Evolutionary conservation across 1,140 invertebrate species (phyloP).

Genomic region (Sweltsa coloradensis): DNA sequence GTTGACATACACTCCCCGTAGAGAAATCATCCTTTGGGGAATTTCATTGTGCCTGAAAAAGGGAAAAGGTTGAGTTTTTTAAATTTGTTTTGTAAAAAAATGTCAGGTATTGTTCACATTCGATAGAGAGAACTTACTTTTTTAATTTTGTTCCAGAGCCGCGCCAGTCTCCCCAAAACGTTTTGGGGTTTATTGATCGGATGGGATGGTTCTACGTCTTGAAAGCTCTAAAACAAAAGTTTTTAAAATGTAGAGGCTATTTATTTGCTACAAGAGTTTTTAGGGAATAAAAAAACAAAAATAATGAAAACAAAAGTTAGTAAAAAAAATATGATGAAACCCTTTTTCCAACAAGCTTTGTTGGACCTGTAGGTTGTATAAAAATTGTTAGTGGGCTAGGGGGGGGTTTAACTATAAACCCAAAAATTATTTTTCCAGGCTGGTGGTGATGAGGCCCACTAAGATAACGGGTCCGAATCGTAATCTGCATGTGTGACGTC

Average conservation of each 20-base stretch:
- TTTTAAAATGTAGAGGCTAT: constrained; percentile 95
- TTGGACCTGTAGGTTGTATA: too few species aligned
- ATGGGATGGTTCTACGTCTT: constrained; percentile 79
- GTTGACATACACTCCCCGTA: constrained; percentile 67
- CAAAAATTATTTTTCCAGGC: constrained; percentile 40
- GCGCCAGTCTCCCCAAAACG: constrained; percentile 87
- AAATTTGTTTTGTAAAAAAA: neutral
- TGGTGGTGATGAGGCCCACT: constrained; percentile 75
- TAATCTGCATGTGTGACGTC: constrained; percentile 98
- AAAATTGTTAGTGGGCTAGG: too few species aligned
- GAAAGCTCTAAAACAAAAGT: constrained; percentile 95
- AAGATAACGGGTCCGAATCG: constrained; percentile 95
- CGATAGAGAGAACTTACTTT: too few species aligned
- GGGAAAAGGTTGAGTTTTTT: constrained; percentile 40
- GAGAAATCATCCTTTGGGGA: constrained; percentile 63
- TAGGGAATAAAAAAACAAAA: constrained; percentile 99
- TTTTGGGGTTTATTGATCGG: constrained; percentile 86
- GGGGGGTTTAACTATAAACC: too few species aligned
- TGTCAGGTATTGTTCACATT: neutral
- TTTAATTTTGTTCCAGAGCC: constrained; percentile 42
- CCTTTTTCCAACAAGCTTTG: too few species aligned
- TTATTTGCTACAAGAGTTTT: constrained; percentile 97
- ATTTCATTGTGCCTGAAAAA: constrained; percentile 91
- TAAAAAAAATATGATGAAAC: too few species aligned
- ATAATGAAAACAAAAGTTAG: constrained; percentile 62